A percentile compares a stretch with the other conserved stretches of the same genome.
Evolutionary conservation across 2,113 vertebrate species (phyloP).

Genomic region (Colaptes auratus): DNA sequence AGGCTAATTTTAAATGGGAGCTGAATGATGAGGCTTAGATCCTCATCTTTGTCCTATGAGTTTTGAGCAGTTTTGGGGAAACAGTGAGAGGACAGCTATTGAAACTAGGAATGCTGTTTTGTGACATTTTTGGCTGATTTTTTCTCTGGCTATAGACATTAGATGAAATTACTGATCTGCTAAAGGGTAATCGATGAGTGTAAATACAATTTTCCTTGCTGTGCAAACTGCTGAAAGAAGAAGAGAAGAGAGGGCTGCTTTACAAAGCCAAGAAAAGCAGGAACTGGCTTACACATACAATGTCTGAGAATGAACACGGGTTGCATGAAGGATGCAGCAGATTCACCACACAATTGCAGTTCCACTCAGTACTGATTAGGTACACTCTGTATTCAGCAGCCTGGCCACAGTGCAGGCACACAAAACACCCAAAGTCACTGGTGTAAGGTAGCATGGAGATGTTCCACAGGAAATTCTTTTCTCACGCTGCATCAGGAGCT

Average conservation of each 20-base stretch:
- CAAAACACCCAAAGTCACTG: neutral
- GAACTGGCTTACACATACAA: neutral
- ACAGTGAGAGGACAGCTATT: neutral
- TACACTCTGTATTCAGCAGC: neutral
- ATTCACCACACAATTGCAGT: neutral
- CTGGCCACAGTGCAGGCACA: neutral
- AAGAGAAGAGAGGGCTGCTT: neutral
- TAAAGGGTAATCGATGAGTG: neutral
- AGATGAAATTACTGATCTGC: neutral
- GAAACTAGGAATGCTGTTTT: neutral
- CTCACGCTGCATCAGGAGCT: neutral
- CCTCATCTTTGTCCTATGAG: neutral
- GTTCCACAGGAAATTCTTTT: neutral
- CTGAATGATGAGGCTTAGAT: neutral
- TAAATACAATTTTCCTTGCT: neutral
- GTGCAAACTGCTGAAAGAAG: neutral
- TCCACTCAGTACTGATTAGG: neutral
- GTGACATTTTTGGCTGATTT: neutral
- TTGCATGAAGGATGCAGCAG: neutral
- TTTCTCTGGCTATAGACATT: neutral
- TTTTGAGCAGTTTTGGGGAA: neutral
- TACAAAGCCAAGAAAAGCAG: neutral
- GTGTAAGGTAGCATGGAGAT: fast-evolving
- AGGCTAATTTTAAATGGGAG: neutral
- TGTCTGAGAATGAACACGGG: neutral